Percentiles rank a stretch among this genome's conserved stretches.
phyloP scores from a whole-genome alignment of 2,113 vertebrate species.

The Lepisosteus osseus region DNA sequence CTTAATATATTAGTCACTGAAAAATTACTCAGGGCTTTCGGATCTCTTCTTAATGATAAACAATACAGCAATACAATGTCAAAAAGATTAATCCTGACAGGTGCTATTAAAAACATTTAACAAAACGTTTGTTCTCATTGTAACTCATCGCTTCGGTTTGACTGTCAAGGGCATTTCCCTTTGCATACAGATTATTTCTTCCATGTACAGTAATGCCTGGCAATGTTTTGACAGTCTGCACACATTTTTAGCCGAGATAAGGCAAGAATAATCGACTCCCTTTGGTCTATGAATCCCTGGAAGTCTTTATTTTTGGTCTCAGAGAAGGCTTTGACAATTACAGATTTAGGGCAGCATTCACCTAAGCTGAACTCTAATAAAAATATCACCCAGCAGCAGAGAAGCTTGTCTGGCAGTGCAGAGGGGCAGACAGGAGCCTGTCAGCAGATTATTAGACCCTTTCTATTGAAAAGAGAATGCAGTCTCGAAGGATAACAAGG shows the following conservation, averaged over 20 bases:
- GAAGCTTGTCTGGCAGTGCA: no score
- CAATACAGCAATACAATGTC: no score
- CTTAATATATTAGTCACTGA: no score
- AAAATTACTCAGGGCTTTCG: no score
- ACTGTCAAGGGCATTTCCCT: background rate
- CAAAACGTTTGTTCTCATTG: no score
- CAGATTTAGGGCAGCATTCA: background rate
- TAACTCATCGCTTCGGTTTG: background rate
- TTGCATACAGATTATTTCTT: background rate
- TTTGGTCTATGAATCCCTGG: no score
- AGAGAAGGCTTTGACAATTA: background rate
- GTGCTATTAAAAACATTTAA: no score
- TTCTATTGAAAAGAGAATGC: no score
- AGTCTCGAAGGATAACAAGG: background rate
- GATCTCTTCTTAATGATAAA: no score
- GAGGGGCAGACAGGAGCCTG: background rate
- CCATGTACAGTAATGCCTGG: background rate
- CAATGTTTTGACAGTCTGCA: background rate
- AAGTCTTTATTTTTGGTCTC: background rate
- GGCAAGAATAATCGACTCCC: background rate
- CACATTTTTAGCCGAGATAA: background rate
- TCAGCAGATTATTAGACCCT: background rate
- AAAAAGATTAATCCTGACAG: no score
- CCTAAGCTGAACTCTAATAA: background rate
- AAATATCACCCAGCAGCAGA: no score